Evolutionary conservation across 2,888 invertebrate genomes (phyloP), one percentile per base, ranked within the genome.

Genomic region (Colletes collaris): DNA sequence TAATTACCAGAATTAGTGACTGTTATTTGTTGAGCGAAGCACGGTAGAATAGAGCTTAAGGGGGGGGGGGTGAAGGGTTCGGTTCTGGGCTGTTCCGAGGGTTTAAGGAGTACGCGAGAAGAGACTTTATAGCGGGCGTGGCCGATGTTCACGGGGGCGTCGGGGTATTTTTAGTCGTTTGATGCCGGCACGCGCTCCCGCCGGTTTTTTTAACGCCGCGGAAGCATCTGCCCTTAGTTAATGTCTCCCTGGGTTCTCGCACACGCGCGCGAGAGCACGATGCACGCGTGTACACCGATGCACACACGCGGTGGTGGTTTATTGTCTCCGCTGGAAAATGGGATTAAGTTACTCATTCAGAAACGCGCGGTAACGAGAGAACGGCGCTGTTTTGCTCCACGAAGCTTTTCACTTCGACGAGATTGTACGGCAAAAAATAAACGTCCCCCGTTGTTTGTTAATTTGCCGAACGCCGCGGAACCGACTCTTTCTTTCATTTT

Each of bases 101-200:
- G 49, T 76, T 65, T 71, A 82, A 83, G 79, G 82, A 76, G 79
- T 59, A 74, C 74, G 27, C 27, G 68, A 50, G 74, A 13, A 77
- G 84, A 79, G 86, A 89, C 85, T 91, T 91, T 91, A 91, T 89
- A 89, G 88, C 91, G 88, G 91, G 91, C 91, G 91, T 91, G 91
- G 90, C 82, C 77, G 81, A 80, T 87, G 87, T 86, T 88, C 87
- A 88, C 81, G 89, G 84, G 90, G 90, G 88, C 89, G 91, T 89
- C 89, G 67, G 86, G 89, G 90, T 91, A 92, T 91, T 91, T 92
- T 91, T 90, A 90, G 90, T 88, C 88, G 90, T 83, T 78, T 82
- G 76, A 85, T 84, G 78, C 80, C 74, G 82, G 86, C 85, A 83
- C 87, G 87, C 83, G 86, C 81, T 84, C 81, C 73, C 80, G 49